Percentiles rank a stretch among this genome's conserved stretches.
Evolutionary conservation across 1,140 invertebrate species (phyloP).

Genomic region (Thaumetopoea pityocampa): DNA sequence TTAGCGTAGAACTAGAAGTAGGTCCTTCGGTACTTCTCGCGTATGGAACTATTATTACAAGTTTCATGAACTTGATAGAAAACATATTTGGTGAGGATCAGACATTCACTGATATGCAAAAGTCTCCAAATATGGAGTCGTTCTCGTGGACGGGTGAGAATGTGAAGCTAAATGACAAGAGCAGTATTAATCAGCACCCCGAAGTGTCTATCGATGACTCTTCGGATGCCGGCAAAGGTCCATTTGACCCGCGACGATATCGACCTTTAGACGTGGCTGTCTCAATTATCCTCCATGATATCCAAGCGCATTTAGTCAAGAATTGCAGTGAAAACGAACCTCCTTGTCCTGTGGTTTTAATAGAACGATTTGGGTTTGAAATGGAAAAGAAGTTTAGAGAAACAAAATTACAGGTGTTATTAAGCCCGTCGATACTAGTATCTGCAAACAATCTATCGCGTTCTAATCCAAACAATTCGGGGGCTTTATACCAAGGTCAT

Average conservation of each 20-base stretch:
- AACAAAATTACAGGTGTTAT: conserved; percentile 92
- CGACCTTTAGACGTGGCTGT: conserved; percentile 93
- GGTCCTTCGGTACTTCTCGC: conserved; percentile 92
- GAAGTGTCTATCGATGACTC: conserved; percentile 77
- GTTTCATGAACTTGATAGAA: conserved; percentile 94
- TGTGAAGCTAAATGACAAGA: conserved; percentile 72
- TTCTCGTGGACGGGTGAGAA: conserved; percentile 70
- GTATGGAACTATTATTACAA: conserved; percentile 92
- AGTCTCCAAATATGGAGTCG: conserved; percentile 70
- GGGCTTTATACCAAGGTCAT: conserved; percentile 88
- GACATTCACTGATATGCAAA: conserved; percentile 94
- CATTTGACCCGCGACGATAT: conserved; percentile 91
- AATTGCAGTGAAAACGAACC: conserved; percentile 91
- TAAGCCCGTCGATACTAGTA: conserved; percentile 93
- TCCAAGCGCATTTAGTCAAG: conserved; percentile 94
- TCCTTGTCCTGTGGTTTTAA: conserved; percentile 91
- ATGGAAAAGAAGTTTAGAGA: conserved; percentile 96
- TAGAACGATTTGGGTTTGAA: conserved; percentile 96
- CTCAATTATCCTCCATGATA: conserved; percentile 95
- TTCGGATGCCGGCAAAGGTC: conserved; percentile 71
- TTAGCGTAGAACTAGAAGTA: conserved; percentile 94
- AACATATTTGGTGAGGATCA: conserved; percentile 98
- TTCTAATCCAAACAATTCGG: conserved; percentile 77
- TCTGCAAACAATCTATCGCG: conserved; percentile 83
- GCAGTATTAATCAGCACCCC: conserved; percentile 70